Base-by-base conservation (phyloP, 2,113 vertebrate species). In the Brachyhypopomus gauderio region DNA sequence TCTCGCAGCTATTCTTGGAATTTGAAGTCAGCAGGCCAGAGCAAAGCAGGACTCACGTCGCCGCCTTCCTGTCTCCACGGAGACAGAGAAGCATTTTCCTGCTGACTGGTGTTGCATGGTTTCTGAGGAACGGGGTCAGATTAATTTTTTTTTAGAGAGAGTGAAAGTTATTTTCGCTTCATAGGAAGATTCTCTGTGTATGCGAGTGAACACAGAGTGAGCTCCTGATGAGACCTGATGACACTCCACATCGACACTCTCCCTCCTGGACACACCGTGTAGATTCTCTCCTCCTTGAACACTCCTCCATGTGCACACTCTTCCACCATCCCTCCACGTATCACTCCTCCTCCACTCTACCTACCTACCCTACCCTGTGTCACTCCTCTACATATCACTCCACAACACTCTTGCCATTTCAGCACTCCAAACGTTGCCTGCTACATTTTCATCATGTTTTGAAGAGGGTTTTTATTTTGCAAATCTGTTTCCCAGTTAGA, bases 1-100 rank as follows among this genome's bases (percentile, higher is more conserved):
- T 78, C 83, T 58, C 34, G 2, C 69, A 67, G 45, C 60, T 73
- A 69, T 81, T 81, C 79, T 45, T 60, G 60, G 74, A 84, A 84
- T 81, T 41, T 75, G 82, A 71, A n/a, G 17, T 55, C n/a, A 80
- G 59, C 63, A 14, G 45, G 45, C 8, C 41, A 41, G 41, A 41
- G 41, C 9, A 5, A 41, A 41, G 41, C 41, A 41, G 9, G 41
- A 41, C 45, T 52, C 12, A 3, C 45, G 45, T 52, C 45, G 45
- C 45, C 8, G 12, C 1, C 45, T 52, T 14, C 45, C 45, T 52
- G 45, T 52, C 45, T 52, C 58, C 25, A 36, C 22, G 62, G 58
- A 45, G 19, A 70, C 19, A 30, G 22, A 1, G 36, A 19, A 36
- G n/a, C n/a, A 34, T 80, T 74, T 77, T 30, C 30, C 69, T 72